Percentiles rank a stretch among this genome's conserved stretches.
Evolutionary conservation across 2,113 vertebrate species (phyloP).

Genomic region (Callorhinus ursinus): DNA sequence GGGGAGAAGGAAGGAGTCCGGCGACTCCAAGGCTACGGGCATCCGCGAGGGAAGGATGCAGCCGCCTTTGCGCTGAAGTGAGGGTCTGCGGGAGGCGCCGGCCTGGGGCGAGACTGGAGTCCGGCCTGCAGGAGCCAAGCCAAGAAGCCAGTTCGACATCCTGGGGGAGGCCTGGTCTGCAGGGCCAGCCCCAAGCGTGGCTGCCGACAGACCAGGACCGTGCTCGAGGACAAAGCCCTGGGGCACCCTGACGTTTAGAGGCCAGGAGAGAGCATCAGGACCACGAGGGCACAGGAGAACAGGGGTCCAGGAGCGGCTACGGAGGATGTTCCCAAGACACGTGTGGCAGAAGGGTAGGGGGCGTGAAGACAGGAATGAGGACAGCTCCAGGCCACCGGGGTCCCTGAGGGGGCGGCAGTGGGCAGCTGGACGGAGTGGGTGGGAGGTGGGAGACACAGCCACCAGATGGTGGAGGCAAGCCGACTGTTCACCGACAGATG

Average conservation of each 20-base stretch:
- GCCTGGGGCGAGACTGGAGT: not conserved
- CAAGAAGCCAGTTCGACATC: not conserved
- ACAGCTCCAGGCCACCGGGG: not conserved
- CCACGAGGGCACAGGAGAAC: not conserved
- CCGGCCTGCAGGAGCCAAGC: not conserved
- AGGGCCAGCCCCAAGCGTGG: not conserved
- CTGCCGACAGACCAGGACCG: not conserved
- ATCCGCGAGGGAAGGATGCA: not conserved
- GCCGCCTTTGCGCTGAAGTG: no score
- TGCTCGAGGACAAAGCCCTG: not conserved
- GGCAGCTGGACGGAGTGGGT: not conserved
- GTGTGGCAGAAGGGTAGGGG: not conserved
- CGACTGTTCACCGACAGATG: accelerated
- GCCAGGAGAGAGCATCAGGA: not conserved
- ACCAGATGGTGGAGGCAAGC: not conserved
- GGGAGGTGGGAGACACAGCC: no score
- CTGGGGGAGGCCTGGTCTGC: not conserved
- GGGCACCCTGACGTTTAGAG: not conserved
- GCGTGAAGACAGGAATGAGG: not conserved
- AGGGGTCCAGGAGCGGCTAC: accelerated
- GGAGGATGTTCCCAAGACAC: accelerated
- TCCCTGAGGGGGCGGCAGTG: not conserved
- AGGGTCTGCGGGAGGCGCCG: not conserved
- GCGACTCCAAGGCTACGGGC: not conserved
- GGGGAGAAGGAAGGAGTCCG: not conserved